Base-by-base conservation (phyloP, 2,797 vertebrate genomes). In the Erethizon dorsatum region DNA sequence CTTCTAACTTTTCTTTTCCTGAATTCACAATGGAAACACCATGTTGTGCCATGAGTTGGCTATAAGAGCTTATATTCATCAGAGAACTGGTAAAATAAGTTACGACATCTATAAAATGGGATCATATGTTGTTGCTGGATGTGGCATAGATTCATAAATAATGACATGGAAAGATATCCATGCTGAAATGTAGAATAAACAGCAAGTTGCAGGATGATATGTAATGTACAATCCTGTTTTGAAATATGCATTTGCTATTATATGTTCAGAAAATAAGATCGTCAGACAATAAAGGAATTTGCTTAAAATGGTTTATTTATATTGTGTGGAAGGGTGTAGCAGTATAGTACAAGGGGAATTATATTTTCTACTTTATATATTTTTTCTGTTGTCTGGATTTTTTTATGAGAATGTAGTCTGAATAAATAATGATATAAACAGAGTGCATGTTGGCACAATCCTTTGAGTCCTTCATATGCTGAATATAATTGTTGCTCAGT, bases 391-490 rank as follows among this genome's bases (percentile, higher is more conserved):
- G 88, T 92, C 65, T 90, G 63, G 6, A 59, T 61, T 80, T 90
- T 65, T 92, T 57, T 20, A 82, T 75, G 52, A 95, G 59, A 92
- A 94, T 63, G 5, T 86, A 83, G 67, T 90, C 37, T 94, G 45
- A 96, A 89, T 94, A 96, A 96, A 75, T 94, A 95, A 91, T 77
- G 67, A 94, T 85, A 47, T 83, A 94, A 93, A 90, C 57, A 54
- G n/a, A 92, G 47, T 22, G 13, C 79, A 75, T 88, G 78, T 82
- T 92, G 88, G 56, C 47, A 79, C 45, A 83, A 22, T 94, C 89
- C 47, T 94, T 31, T 57, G 79, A 95, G 91, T 95, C 37, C 71
- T 88, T 91, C 78, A 61, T 54, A 69, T 92, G 50, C 83, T 65
- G 73, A 92, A 96, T 85, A n/a, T 88, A 95, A 92, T 92, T 88